Percentiles rank a stretch among this genome's conserved stretches.
phyloP scores from a whole-genome alignment of 2,888 invertebrate genomes.

The Drosophila recens region DNA sequence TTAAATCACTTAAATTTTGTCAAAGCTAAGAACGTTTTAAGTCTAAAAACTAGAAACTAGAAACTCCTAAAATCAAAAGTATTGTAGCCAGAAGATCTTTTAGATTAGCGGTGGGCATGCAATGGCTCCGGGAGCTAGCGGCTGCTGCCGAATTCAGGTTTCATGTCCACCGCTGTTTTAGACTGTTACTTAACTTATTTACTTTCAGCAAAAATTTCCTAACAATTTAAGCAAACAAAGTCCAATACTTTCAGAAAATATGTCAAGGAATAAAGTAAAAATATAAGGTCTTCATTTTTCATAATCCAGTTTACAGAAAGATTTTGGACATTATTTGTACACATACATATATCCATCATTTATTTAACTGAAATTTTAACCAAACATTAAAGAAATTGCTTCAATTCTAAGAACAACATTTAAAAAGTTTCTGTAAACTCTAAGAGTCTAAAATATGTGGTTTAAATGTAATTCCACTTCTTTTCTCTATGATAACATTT shows the following conservation, averaged over 20 bases:
- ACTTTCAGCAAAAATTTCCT: not conserved
- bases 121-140: too few species aligned
- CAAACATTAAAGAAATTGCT: too few species aligned
- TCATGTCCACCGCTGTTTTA: too few species aligned
- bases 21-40: not conserved
- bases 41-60: not conserved
- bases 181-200: not conserved
- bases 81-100: not conserved
- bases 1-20: not conserved
- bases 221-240: not conserved
- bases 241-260: not conserved
- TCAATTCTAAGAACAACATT: not conserved
- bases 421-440: not conserved
- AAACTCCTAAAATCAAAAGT: not conserved
- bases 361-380: too few species aligned
- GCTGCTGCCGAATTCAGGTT: too few species aligned
- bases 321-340: too few species aligned
- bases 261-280: too few species aligned
- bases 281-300: too few species aligned
- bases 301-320: too few species aligned
- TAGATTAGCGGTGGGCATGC: too few species aligned
- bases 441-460: not conserved
- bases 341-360: too few species aligned
- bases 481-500: conserved; percentile 1
- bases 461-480: not conserved